phyloP scores from a whole-genome alignment of 2,797 vertebrate species.

The Hyperoplus immaculatus region DNA sequence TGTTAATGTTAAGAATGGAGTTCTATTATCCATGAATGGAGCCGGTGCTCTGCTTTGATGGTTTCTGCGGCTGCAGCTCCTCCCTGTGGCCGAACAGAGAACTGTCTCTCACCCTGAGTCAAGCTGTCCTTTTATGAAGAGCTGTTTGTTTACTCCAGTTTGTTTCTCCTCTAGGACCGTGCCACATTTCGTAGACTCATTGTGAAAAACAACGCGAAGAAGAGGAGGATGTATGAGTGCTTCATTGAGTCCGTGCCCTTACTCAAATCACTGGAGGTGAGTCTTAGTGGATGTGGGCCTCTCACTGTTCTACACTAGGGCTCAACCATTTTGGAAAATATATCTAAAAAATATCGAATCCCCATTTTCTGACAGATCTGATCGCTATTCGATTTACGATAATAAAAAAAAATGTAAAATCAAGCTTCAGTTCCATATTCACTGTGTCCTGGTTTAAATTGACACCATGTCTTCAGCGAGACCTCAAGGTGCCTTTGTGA shows the following conservation, averaged over 20 bases:
- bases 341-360: too few relatives aligned
- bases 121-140: neutral
- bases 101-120: neutral
- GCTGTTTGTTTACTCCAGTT: neutral
- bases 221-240: slow-evolving; percentile 93
- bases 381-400: too few relatives aligned
- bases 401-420: too few relatives aligned
- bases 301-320: neutral
- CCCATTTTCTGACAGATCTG: too few relatives aligned
- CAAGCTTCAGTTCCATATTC: too few relatives aligned
- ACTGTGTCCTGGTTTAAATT: too few relatives aligned
- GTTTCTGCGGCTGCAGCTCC: slow-evolving; percentile 61
- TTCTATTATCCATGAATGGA: slow-evolving; percentile 70
- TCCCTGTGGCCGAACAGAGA: slow-evolving; percentile 62
- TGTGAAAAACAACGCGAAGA: slow-evolving; percentile 97
- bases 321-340: too few relatives aligned
- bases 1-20: slow-evolving; percentile 73
- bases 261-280: slow-evolving; percentile 98
- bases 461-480: too few relatives aligned
- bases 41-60: neutral
- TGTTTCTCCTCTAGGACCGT: slow-evolving; percentile 87
- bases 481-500: too few relatives aligned
- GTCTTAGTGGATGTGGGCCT: slow-evolving; percentile 17
- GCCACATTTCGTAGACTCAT: slow-evolving; percentile 98
- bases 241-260: slow-evolving; percentile 98